These are phyloP conservation scores for Hanleya hanleyi DNA, from an alignment of 2,888 invertebrate genomes.

Conservation along the genomic window DNA sequence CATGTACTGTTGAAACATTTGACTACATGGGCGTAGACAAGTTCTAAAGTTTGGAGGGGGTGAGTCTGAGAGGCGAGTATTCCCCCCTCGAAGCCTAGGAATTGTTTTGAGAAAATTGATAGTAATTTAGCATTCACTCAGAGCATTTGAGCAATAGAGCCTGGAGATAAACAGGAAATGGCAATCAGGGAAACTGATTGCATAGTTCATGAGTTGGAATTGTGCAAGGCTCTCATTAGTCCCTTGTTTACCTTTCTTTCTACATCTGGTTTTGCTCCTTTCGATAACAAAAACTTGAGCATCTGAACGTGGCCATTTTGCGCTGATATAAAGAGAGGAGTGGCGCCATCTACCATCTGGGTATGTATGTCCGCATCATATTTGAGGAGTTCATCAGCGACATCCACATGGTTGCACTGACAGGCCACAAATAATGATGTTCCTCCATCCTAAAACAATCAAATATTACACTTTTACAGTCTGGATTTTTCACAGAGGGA, in stretches of 20 bases:
- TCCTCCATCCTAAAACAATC: slow-evolving; percentile 92
- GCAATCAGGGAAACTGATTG: too few relatives aligned
- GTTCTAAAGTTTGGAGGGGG: too few relatives aligned
- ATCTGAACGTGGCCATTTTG: slow-evolving; percentile 88
- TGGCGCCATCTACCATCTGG: slow-evolving; percentile 82
- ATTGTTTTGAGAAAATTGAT: too few relatives aligned
- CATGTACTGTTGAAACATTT: too few relatives aligned
- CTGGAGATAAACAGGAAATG: too few relatives aligned
- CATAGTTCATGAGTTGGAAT: too few relatives aligned
- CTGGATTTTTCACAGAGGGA: too few relatives aligned
- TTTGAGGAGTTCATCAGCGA: slow-evolving; percentile 82
- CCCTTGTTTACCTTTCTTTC: slow-evolving; percentile 68
- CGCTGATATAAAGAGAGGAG: slow-evolving; percentile 93
- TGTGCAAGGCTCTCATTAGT: background rate
- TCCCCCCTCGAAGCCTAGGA: too few relatives aligned
- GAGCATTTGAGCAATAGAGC: background rate
- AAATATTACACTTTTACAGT: too few relatives aligned
- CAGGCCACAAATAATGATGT: slow-evolving; percentile 94
- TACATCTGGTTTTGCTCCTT: slow-evolving; percentile 67
- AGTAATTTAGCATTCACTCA: too few relatives aligned
- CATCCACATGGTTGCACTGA: slow-evolving; percentile 92
- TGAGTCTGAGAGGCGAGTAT: too few relatives aligned
- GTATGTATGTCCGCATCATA: slow-evolving; percentile 84
- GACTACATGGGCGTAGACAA: too few relatives aligned
- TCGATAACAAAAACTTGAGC: slow-evolving; percentile 64